Conservation (phyloP, 2,888 invertebrate species). For the Ochropacha duplaris region DNA sequence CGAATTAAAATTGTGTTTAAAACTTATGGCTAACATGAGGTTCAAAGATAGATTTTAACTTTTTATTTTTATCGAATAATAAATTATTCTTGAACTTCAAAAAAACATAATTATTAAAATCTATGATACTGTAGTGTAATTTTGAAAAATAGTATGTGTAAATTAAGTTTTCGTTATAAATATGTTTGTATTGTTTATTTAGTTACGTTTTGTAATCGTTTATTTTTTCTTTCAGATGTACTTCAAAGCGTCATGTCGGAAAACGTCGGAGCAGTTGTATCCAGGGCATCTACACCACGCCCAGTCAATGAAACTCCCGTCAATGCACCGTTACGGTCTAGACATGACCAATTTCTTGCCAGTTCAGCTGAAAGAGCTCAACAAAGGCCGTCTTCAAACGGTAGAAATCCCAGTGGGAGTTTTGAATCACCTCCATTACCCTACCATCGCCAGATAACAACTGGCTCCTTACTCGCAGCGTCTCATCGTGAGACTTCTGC, state of each 20-base stretch:
- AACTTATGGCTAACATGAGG: constrained; percentile 47
- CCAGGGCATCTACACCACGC: constrained; percentile 78
- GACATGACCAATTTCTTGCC: constrained; percentile 85
- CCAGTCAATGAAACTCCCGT: constrained; percentile 74
- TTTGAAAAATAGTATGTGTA: too few species aligned
- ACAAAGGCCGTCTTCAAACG: constrained; percentile 76
- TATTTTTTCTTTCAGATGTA: constrained; percentile 61
- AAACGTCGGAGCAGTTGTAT: constrained; percentile 71
- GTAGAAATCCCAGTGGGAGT: constrained; percentile 76
- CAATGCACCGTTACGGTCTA: constrained; percentile 72
- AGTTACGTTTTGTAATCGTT: constrained; percentile 3
- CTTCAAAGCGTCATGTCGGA: constrained; percentile 72
- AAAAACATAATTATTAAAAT: too few species aligned
- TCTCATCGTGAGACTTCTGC: constrained; percentile 92
- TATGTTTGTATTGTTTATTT: background rate
- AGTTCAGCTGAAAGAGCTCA: constrained; percentile 77
- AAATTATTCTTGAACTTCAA: too few species aligned
- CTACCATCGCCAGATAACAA: constrained; percentile 86
- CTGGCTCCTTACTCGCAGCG: constrained; percentile 70
- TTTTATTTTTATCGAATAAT: too few species aligned
- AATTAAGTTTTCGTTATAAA: background rate
- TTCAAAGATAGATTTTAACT: background rate
- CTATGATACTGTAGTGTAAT: too few species aligned
- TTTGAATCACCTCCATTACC: constrained; percentile 86
- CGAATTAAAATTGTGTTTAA: constrained; percentile 18